phyloP scores from a whole-genome alignment of 1,140 invertebrate species.

The Caerostris darwini region DNA sequence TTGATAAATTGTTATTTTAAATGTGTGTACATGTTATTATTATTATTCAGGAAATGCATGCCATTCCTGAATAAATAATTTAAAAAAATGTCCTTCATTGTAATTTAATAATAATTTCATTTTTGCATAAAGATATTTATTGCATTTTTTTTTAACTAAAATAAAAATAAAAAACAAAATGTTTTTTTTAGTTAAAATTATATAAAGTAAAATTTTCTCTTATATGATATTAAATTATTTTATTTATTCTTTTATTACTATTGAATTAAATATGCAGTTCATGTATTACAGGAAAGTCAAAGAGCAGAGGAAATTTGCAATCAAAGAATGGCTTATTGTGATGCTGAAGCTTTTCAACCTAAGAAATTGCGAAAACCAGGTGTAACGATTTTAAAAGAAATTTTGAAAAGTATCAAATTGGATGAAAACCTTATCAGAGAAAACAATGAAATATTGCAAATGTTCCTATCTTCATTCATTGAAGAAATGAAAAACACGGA shows the following conservation, averaged over 20 bases:
- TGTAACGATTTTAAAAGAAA: conserved; percentile 66
- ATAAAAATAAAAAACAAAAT: background rate
- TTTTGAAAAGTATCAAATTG: conserved; percentile 55
- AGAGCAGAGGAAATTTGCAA: too few relatives aligned
- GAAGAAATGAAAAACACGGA: conserved; percentile 59
- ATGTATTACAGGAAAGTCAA: background rate
- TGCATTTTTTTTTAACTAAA: background rate
- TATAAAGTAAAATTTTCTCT: background rate
- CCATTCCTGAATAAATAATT: too few relatives aligned
- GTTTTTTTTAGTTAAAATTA: background rate
- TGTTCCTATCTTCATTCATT: conserved; percentile 45
- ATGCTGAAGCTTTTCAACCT: background rate
- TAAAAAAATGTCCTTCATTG: background rate
- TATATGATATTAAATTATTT: background rate
- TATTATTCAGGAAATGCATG: too few relatives aligned
- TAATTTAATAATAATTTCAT: background rate
- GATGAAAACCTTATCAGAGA: conserved; percentile 44
- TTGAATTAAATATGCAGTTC: background rate
- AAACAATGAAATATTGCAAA: conserved; percentile 64
- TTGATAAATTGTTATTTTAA: too few relatives aligned
- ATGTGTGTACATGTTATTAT: too few relatives aligned
- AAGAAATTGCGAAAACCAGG: conserved; percentile 35
- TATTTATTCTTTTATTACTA: background rate
- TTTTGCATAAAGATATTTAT: background rate
- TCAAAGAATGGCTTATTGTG: background rate